Conservation (phyloP, 2,113 vertebrate species). For the Eleginops maclovinus region DNA sequence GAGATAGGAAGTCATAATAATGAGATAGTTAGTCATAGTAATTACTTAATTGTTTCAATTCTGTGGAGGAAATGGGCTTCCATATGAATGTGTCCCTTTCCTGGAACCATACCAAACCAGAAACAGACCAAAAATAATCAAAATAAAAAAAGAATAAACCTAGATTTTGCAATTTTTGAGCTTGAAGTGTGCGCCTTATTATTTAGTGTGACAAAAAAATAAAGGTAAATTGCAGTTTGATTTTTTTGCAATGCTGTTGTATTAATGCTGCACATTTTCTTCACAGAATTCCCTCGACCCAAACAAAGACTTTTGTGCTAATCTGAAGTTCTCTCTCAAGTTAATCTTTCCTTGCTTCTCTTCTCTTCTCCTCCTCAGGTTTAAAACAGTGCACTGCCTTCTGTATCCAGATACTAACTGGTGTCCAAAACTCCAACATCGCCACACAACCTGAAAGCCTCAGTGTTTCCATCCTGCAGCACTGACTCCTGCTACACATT, state of each 20-base stretch:
- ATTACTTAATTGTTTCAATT: no score
- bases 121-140: not conserved
- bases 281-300: not conserved
- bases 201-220: not conserved
- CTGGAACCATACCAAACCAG: not conserved
- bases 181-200: not conserved
- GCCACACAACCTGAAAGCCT: constrained; percentile 35
- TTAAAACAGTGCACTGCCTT: constrained; percentile 94
- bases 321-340: no score
- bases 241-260: not conserved
- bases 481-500: not conserved
- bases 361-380: constrained; percentile 79
- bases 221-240: not conserved
- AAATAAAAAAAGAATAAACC: no score
- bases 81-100: no score
- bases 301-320: not conserved
- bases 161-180: no score
- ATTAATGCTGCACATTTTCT: not conserved
- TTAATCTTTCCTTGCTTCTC: not conserved
- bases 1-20: no score
- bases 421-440: constrained; percentile 84
- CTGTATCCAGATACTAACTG: constrained; percentile 94
- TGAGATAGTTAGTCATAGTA: no score
- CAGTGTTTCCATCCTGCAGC: not conserved
- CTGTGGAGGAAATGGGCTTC: no score